phyloP scores from a whole-genome alignment of 2,888 invertebrate species.

The Ennomos erosarius region DNA sequence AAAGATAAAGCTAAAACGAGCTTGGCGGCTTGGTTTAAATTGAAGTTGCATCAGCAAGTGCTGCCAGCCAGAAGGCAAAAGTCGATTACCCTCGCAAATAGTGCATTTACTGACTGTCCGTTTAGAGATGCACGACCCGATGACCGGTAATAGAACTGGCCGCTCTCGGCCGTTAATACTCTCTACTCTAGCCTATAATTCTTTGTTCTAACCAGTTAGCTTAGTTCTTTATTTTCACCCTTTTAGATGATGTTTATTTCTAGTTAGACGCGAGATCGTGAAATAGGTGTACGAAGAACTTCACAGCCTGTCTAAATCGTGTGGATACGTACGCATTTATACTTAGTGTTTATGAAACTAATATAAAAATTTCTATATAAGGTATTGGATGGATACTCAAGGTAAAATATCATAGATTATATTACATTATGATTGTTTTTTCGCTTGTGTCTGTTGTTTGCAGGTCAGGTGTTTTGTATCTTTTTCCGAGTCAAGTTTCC shows the following conservation, averaged over 20 bases:
- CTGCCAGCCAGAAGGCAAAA: too few species aligned
- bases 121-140: conserved; percentile 10
- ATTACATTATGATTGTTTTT: too few species aligned
- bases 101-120: background rate
- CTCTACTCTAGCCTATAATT: too few species aligned
- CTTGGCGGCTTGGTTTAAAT: background rate
- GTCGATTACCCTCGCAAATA: too few species aligned
- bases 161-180: conserved; percentile 27
- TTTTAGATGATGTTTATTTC: conserved; percentile 32
- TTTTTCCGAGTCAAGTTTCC: conserved; percentile 19
- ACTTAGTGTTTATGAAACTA: too few species aligned
- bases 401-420: too few species aligned
- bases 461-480: conserved; percentile 5
- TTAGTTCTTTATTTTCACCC: conserved; percentile 34
- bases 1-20: too few species aligned
- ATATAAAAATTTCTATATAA: too few species aligned
- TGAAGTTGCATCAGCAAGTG: too few species aligned
- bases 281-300: conserved; percentile 14
- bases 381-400: too few species aligned
- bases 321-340: too few species aligned
- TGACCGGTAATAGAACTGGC: conserved; percentile 22
- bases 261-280: conserved; percentile 25
- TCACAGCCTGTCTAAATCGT: background rate
- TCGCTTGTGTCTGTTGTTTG: background rate
- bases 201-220: conserved; percentile 32